These are phyloP conservation scores for Beroe ovata DNA, from an alignment of 37 sponge, comb jelly and placozoan species.

Conservation along the genomic window DNA sequence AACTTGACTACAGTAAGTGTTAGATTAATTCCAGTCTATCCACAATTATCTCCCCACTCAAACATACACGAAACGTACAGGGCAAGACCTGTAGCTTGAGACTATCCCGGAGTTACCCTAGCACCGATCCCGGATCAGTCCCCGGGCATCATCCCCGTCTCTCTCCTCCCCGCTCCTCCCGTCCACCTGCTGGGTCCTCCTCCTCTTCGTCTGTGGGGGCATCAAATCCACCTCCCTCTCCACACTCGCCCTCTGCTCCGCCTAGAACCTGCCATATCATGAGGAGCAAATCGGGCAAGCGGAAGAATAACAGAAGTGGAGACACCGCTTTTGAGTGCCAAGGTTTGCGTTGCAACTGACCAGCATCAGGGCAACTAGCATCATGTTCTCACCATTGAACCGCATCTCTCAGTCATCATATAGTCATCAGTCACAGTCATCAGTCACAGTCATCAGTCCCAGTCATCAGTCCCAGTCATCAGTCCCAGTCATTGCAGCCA, in stretches of 20 bases:
- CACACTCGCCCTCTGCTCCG: neutral
- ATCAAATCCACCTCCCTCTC: neutral
- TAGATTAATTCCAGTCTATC: too few species aligned
- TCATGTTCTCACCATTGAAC: neutral
- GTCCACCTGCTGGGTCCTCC: neutral
- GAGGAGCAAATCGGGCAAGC: slow-evolving; percentile 9
- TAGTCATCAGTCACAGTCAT: too few species aligned
- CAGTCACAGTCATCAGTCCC: too few species aligned
- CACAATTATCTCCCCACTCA: too few species aligned
- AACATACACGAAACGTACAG: too few species aligned
- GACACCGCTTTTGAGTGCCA: neutral
- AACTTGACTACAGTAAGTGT: too few species aligned
- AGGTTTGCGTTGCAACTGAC: slow-evolving; percentile 2
- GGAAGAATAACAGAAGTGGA: neutral
- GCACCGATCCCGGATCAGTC: neutral
- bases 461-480: too few species aligned
- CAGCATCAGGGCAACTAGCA: too few species aligned
- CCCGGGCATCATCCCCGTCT: neutral
- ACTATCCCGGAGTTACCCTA: neutral
- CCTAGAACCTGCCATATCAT: neutral
- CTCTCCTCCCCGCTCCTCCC: neutral
- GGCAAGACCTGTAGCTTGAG: neutral
- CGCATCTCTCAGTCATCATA: too few species aligned
- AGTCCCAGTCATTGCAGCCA: too few species aligned
- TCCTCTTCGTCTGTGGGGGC: neutral